Conservation (phyloP, 2,888 invertebrate species). For the Epiperipatus broadwayi region DNA sequence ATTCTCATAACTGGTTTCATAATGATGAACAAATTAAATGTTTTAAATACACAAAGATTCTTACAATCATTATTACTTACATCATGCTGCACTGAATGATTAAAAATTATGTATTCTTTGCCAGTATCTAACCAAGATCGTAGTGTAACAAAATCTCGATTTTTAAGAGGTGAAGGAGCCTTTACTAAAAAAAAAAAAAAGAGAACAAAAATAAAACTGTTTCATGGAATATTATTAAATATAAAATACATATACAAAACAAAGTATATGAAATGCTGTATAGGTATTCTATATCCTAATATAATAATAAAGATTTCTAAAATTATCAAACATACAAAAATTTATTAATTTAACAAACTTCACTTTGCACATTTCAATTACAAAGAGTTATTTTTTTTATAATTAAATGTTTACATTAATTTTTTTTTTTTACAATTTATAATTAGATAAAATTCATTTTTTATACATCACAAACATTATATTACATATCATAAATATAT, state of each 20-base stretch:
- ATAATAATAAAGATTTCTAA: not conserved
- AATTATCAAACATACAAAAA: constrained; percentile 1
- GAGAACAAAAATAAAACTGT: not conserved
- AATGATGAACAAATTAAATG: constrained; percentile 1
- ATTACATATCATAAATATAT: too few species aligned
- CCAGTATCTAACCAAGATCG: constrained; percentile 76
- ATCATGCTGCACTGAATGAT: constrained; percentile 73
- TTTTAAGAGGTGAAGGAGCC: constrained; percentile 65
- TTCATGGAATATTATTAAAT: too few species aligned
- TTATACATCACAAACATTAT: too few species aligned
- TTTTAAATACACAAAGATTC: too few species aligned
- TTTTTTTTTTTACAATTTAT: too few species aligned
- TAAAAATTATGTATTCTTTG: constrained; percentile 63
- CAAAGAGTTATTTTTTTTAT: too few species aligned
- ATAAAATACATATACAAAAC: not conserved
- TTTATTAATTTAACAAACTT: not conserved
- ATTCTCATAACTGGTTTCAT: too few species aligned
- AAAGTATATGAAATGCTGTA: not conserved
- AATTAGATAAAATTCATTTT: too few species aligned
- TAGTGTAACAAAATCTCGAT: constrained; percentile 75
- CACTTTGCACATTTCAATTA: too few species aligned
- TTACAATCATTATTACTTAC: too few species aligned
- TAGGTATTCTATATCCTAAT: not conserved
- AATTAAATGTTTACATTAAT: too few species aligned
- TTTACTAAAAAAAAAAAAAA: constrained; percentile 41